Evolutionary conservation across 2,888 invertebrate genomes (phyloP).

Genomic region (Oxystoma pomonae): DNA sequence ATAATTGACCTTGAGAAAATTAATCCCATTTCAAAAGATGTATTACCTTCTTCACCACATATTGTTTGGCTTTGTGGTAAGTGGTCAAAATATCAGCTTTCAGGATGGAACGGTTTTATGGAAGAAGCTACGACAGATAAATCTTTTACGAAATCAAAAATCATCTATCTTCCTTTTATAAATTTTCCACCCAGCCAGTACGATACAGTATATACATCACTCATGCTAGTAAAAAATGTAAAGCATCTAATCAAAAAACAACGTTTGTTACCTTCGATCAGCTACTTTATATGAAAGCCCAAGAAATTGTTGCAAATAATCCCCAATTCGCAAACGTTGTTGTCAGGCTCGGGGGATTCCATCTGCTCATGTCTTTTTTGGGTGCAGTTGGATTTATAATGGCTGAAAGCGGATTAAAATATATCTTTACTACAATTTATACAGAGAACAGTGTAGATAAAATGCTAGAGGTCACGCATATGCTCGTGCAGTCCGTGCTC

Average conservation of each 20-base stretch:
- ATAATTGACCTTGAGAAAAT: no score
- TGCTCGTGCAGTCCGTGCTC: slow-evolving; percentile 24
- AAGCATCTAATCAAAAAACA: slow-evolving; percentile 10
- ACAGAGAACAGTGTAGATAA: slow-evolving; percentile 28
- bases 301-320: slow-evolving; percentile 18
- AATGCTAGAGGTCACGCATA: slow-evolving; percentile 33
- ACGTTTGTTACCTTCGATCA: slow-evolving; percentile 22
- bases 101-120: slow-evolving; percentile 20
- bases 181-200: slow-evolving; percentile 15
- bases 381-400: slow-evolving; percentile 42
- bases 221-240: slow-evolving; percentile 26
- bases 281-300: slow-evolving; percentile 16
- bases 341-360: slow-evolving; percentile 34
- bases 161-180: slow-evolving; percentile 18
- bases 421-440: slow-evolving; percentile 28
- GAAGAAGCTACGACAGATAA: slow-evolving; percentile 21
- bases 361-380: slow-evolving; percentile 41
- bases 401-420: slow-evolving; percentile 42
- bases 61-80: no score
- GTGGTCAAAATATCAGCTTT: slow-evolving; percentile 20
- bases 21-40: no score
- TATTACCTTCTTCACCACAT: no score
- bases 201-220: slow-evolving; percentile 26
- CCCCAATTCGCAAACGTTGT: slow-evolving; percentile 27
- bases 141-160: slow-evolving; percentile 7